These are phyloP conservation scores for Phorcus lineatus DNA, from an alignment of 2,888 invertebrate species.

Conservation along the genomic window DNA sequence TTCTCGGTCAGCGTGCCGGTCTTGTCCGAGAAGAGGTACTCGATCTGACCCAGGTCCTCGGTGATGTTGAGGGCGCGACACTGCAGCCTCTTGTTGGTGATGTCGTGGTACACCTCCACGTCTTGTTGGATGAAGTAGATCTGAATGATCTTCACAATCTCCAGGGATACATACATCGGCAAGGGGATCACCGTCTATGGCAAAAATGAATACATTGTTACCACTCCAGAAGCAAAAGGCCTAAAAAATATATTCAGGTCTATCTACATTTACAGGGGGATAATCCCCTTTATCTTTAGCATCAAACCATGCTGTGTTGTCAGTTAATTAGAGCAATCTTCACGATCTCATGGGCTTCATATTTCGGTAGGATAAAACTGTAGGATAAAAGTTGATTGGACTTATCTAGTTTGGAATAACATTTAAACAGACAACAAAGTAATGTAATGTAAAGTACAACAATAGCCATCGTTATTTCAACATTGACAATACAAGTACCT, in stretches of 20 bases:
- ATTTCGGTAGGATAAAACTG: too few relatives aligned
- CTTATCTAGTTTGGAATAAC: too few relatives aligned
- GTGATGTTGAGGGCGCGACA: slow-evolving; percentile 97
- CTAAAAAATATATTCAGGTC: neutral
- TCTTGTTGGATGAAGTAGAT: slow-evolving; percentile 96
- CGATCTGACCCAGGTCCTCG: slow-evolving; percentile 94
- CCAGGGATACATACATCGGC: slow-evolving; percentile 96
- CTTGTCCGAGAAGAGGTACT: slow-evolving; percentile 97
- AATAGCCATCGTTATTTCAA: too few relatives aligned
- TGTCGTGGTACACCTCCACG: slow-evolving; percentile 88
- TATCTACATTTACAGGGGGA: neutral
- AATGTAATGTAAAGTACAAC: too few relatives aligned
- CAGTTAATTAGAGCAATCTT: too few relatives aligned
- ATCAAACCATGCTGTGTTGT: too few relatives aligned
- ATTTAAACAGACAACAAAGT: too few relatives aligned
- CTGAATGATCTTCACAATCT: slow-evolving; percentile 95
- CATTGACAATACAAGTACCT: too few relatives aligned
- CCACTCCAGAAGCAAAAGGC: neutral
- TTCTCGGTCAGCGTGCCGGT: slow-evolving; percentile 98
- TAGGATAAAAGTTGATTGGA: too few relatives aligned
- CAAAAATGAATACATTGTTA: neutral
- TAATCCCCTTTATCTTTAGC: too few relatives aligned
- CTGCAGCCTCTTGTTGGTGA: slow-evolving; percentile 87
- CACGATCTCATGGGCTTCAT: too few relatives aligned
- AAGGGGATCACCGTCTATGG: slow-evolving; percentile 94